Conservation (phyloP, 2,888 invertebrate genomes). For the Nephrocerus scutellatus region DNA sequence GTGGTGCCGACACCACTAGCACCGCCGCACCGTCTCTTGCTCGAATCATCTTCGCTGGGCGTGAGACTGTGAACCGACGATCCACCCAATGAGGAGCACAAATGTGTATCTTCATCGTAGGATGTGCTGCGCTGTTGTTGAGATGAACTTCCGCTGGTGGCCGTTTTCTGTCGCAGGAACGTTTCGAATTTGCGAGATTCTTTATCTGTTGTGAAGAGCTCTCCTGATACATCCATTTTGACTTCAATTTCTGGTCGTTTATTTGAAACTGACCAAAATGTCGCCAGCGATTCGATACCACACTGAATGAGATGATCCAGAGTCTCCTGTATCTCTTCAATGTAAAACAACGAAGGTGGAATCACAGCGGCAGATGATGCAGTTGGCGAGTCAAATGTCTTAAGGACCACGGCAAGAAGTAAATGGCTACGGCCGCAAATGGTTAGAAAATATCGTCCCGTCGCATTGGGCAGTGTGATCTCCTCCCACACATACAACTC, state of each 20-base stretch:
- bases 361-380: constrained; percentile 27
- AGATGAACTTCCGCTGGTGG: constrained; percentile 47
- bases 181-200: constrained; percentile 29
- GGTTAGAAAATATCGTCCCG: constrained; percentile 61
- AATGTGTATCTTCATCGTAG: constrained; percentile 34
- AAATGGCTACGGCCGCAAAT: constrained; percentile 66
- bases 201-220: constrained; percentile 17
- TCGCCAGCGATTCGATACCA: constrained; percentile 64
- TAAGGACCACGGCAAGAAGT: constrained; percentile 62
- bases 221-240: constrained; percentile 19
- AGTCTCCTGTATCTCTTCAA: constrained; percentile 85
- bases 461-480: constrained; percentile 46
- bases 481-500: constrained; percentile 72
- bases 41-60: constrained; percentile 39
- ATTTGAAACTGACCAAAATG: constrained; percentile 59
- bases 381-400: constrained; percentile 35
- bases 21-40: constrained; percentile 30
- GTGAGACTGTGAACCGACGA: constrained; percentile 41
- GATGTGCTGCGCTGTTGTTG: constrained; percentile 49
- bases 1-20: constrained; percentile 21
- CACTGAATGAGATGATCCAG: constrained; percentile 69
- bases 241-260: constrained; percentile 51
- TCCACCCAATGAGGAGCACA: constrained; percentile 37
- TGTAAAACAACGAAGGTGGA: constrained; percentile 56
- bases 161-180: constrained; percentile 30